phyloP scores from a whole-genome alignment of 2,113 vertebrate species.

The Elaphurus davidianus region DNA sequence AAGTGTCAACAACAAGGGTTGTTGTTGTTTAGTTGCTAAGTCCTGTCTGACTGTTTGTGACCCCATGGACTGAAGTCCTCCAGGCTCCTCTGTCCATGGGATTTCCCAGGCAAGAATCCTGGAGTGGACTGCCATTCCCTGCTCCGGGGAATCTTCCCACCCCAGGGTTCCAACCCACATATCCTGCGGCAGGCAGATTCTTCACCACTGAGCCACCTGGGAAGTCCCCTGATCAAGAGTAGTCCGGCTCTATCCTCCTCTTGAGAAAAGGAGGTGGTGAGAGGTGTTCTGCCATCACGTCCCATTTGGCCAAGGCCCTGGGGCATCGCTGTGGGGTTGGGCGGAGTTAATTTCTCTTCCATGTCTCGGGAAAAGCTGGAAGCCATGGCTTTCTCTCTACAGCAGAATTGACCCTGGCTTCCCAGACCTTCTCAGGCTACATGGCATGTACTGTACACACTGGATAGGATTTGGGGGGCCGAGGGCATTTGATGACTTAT shows the following conservation, averaged over 20 bases:
- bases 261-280: neutral
- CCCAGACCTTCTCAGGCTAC: neutral
- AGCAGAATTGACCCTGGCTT: neutral
- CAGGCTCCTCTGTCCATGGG: neutral
- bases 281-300: neutral
- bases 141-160: neutral
- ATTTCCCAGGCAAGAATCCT: neutral
- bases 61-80: neutral
- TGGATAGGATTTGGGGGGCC: neutral
- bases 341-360: neutral
- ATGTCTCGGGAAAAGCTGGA: neutral
- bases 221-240: neutral
- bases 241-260: neutral
- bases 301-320: neutral
- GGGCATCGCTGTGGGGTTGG: accelerated
- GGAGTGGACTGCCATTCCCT: neutral
- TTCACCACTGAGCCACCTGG: neutral
- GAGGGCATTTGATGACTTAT: neutral
- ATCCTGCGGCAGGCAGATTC: neutral
- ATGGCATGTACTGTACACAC: neutral
- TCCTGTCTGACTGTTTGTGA: neutral
- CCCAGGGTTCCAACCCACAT: neutral
- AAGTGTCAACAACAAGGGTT: neutral
- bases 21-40: neutral
- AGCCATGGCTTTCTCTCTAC: neutral